Evolutionary conservation across 2,797 vertebrate species (phyloP).

Genomic region (Pangasius macronema): DNA sequence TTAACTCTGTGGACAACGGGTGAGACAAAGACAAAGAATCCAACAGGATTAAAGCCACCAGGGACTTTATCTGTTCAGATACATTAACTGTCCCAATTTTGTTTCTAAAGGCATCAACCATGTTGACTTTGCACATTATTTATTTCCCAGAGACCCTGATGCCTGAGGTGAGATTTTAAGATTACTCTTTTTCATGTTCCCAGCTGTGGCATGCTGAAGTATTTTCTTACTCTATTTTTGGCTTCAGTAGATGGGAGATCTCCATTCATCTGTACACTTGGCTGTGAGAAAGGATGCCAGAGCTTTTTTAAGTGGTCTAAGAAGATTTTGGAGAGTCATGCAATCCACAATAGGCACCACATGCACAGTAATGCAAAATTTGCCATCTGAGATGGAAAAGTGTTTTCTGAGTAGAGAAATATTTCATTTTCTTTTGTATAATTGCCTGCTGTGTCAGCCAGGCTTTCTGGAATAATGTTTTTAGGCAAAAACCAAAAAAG

Average conservation of each 20-base stretch:
- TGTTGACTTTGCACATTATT: slow-evolving; percentile 49
- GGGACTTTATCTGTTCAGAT: slow-evolving; percentile 45
- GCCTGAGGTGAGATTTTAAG: slow-evolving; percentile 46
- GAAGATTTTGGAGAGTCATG: slow-evolving; percentile 21
- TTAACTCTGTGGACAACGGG: neutral
- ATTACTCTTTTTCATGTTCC: slow-evolving; percentile 53
- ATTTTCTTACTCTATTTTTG: slow-evolving; percentile 55
- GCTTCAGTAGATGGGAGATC: slow-evolving; percentile 31
- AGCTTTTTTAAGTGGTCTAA: slow-evolving; percentile 16
- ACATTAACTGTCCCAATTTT: slow-evolving; percentile 19
- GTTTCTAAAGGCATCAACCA: slow-evolving; percentile 14
- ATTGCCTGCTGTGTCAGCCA: neutral
- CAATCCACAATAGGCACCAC: slow-evolving; percentile 33
- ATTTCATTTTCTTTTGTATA: slow-evolving; percentile 20
- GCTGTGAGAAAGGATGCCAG: slow-evolving; percentile 29
- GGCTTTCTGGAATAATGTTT: slow-evolving; percentile 4
- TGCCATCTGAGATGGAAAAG: slow-evolving; percentile 8
- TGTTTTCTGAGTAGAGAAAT: slow-evolving; percentile 16
- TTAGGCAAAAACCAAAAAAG: neutral
- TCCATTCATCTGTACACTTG: slow-evolving; percentile 41
- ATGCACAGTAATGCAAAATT: neutral
- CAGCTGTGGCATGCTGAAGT: slow-evolving; percentile 61
- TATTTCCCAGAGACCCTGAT: slow-evolving; percentile 50
- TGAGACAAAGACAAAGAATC: slow-evolving; percentile 35
- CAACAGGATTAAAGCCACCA: slow-evolving; percentile 29